phyloP scores from a whole-genome alignment of 1,140 invertebrate genomes.

The Zaprionus nigranus region DNA sequence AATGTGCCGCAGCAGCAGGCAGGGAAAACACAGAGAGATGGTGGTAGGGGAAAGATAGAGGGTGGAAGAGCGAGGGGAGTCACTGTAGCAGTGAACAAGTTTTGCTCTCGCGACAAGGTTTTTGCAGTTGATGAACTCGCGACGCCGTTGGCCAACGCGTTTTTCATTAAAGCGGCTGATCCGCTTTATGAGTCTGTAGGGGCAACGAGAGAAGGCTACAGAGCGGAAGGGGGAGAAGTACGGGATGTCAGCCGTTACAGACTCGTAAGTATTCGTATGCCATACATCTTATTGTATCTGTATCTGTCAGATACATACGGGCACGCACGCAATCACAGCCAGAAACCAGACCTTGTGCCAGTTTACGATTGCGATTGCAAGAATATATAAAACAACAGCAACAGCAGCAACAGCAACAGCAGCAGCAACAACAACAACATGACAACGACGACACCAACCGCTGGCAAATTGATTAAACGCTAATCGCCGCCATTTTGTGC shows the following conservation, averaged over 20 bases:
- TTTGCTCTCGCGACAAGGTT: conserved; percentile 70
- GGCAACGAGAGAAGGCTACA: background rate
- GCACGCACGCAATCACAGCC: conserved; percentile 42
- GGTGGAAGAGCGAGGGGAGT: background rate
- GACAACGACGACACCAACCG: conserved; percentile 23
- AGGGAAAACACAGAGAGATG: background rate
- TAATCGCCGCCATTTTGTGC: conserved; percentile 76
- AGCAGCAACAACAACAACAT: conserved; percentile 4
- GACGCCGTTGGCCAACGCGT: conserved; percentile 59
- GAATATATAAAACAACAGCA: conserved; percentile 61
- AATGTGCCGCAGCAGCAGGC: conserved; percentile 16
- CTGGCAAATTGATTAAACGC: conserved; percentile 75
- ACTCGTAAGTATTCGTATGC: conserved; percentile 41
- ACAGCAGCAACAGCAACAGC: conserved; percentile 15
- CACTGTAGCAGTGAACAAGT: conserved; percentile 53
- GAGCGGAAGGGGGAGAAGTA: too few relatives aligned
- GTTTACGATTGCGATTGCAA: conserved; percentile 64
- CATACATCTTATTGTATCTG: conserved; percentile 53
- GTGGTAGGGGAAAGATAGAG: background rate
- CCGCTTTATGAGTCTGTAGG: conserved; percentile 54
- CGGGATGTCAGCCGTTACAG: background rate
- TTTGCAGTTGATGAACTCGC: conserved; percentile 74
- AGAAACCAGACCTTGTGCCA: conserved; percentile 80
- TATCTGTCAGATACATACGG: conserved; percentile 50
- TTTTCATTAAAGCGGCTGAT: conserved; percentile 77